Base-by-base conservation (phyloP, 2,888 invertebrate genomes). In the Drosophila rubida region DNA sequence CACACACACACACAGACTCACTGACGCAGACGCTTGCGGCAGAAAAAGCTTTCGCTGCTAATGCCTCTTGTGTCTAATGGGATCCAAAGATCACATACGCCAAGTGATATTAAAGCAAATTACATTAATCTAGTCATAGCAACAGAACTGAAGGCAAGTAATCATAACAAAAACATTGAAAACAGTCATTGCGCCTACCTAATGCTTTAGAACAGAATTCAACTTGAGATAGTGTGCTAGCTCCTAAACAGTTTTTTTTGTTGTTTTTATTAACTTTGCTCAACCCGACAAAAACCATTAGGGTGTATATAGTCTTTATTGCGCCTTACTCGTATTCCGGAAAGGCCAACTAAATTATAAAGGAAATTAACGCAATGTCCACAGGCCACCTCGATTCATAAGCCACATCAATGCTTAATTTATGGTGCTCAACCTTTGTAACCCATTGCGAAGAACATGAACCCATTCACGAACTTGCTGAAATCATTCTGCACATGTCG, bases 11-110 rank as follows among this genome's bases (percentile, higher is more conserved):
- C 44, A 19, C 11, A 32, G 35, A 23, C 14, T n/a, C n/a, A n/a
- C n/a, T n/a, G n/a, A 25, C 13, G 32, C 13, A 6, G 5, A 22
- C n/a, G 13, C 22, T 35, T 35, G 35, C 7, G 9, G 9, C n/a
- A 1, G 5, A 6, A 25, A 46, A 32, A 41, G 51, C 25, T 13
- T 27, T 30, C 22, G 22, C 42, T 23, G 37, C 11, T 45, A 27
- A 54, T 37, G 45, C 41, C 45, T 53, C 32, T 68, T 39, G 50
- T 51, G 39, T 67, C 53, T 68, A 81, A 85, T 77, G 59, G 75
- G 64, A 53, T 65, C 44, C 86, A 84, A 87, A 84, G 88, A 78
- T 88, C 86, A 79, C 7, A 69, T 65, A 57, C 67, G 69, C 53
- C 65, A 27, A 61, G 62, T 42, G 53, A 68, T 68, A 75, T 78